A percentile compares a stretch with the other conserved stretches of the same genome.
Evolutionary conservation across 2,888 invertebrate species (phyloP).

Genomic region (Acronicta aceris): DNA sequence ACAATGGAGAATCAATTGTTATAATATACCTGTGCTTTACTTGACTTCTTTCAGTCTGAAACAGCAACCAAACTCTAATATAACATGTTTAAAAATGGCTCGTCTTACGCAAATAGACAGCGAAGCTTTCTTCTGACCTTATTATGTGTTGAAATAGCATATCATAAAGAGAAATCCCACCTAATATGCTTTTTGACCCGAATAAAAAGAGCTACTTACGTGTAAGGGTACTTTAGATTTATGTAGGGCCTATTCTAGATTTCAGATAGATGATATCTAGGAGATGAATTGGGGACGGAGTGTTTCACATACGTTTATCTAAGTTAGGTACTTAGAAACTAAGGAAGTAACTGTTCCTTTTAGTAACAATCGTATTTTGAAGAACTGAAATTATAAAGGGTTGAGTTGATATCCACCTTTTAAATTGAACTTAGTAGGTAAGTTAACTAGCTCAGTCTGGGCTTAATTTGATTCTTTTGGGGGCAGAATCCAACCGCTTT

Average conservation of each 20-base stretch:
- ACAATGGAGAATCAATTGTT: too few species aligned
- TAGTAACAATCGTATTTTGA: too few species aligned
- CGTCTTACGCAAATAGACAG: conserved; percentile 21
- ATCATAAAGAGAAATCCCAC: conserved; percentile 44
- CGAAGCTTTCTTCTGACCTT: conserved; percentile 20
- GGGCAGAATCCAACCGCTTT: too few species aligned
- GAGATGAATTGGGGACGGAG: conserved; percentile 31
- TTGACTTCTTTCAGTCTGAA: too few species aligned
- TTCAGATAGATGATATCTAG: conserved; percentile 31
- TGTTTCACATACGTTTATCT: conserved; percentile 25
- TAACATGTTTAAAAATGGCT: not conserved
- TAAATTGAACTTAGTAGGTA: too few species aligned
- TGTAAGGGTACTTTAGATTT: conserved; percentile 47
- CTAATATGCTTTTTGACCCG: conserved; percentile 35
- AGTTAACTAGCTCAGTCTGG: too few species aligned
- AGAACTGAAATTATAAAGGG: too few species aligned
- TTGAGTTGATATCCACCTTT: too few species aligned
- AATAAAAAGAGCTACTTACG: conserved; percentile 49
- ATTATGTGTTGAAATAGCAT: conserved; percentile 36
- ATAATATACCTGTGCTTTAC: too few species aligned
- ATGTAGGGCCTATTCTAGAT: conserved; percentile 49
- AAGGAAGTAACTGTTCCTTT: not conserved
- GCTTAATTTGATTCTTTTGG: too few species aligned
- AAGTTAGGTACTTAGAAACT: conserved; percentile 2
- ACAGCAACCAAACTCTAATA: too few species aligned